phyloP scores from a whole-genome alignment of 2,797 vertebrate species.

The Chaetodon trifasciatus region DNA sequence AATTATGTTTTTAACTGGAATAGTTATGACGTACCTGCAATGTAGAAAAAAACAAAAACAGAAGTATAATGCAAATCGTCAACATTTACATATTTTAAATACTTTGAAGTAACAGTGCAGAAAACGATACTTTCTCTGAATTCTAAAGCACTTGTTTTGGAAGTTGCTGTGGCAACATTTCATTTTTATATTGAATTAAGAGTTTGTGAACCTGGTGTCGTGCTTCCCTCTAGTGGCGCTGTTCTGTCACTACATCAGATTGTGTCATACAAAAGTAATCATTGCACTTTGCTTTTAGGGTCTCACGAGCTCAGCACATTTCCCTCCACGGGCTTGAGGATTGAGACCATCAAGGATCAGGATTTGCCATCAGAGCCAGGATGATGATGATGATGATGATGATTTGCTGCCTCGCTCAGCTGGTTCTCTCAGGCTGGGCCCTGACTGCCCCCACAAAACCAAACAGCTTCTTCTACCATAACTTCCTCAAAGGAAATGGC shows the following conservation, averaged over 20 bases:
- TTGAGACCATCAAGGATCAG: slow-evolving; percentile 3
- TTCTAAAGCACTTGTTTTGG: not conserved
- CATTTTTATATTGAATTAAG: too few relatives aligned
- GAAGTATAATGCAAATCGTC: not conserved
- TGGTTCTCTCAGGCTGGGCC: slow-evolving; percentile 51
- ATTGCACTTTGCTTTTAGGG: not conserved
- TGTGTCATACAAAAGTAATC: not conserved
- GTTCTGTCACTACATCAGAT: not conserved
- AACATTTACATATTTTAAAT: not conserved
- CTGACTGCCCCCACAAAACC: slow-evolving; percentile 75
- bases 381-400: slow-evolving; percentile 22
- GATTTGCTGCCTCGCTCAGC: slow-evolving; percentile 20
- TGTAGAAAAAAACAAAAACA: too few relatives aligned
- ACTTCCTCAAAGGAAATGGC: slow-evolving; percentile 74
- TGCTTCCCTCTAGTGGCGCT: slow-evolving; percentile 38
- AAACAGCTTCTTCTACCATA: slow-evolving; percentile 89
- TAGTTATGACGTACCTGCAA: not conserved
- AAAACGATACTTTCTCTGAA: not conserved
- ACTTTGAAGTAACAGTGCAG: not conserved
- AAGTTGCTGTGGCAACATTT: not conserved
- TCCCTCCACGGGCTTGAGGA: slow-evolving; percentile 8
- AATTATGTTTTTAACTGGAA: not conserved
- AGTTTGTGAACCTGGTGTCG: not conserved
- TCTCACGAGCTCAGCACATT: not conserved
- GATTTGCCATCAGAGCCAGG: not conserved